Base-by-base conservation (phyloP, 2,888 invertebrate species). In the Chorisops tibialis region DNA sequence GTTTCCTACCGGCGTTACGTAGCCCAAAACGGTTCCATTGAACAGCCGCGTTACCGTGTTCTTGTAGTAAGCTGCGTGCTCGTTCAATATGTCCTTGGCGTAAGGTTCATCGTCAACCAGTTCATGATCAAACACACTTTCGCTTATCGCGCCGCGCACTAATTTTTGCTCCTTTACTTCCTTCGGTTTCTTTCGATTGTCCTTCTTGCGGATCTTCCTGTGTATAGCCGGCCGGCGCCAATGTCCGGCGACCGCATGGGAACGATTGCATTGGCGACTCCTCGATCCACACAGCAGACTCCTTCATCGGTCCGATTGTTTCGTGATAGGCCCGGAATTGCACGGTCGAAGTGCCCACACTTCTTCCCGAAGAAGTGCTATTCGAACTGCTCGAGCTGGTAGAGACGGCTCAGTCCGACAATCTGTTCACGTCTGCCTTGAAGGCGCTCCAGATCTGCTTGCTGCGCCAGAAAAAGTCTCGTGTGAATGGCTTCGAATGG, bases 271-370 rank as follows among this genome's bases (percentile, higher is more conserved):
- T 85, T 1, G 92, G 90, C 1, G 93, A 88, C 79, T 99, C 99
- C 76, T 99, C 97, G 1, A 98, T 93, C 98, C 98, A 99, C 3
- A 99, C 95, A 5, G 97, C 96, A 69, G 95, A 96, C 75, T 98
- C 98, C 75, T 98, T 97, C 68, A 96, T 86, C 0, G 97, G 96
- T 0, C 93, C 93, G 71, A 94, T 88, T 9, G 93, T 86, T 76
- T 93, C 92, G 77, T 91, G 87, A 72, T 90, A 91, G 0, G 91
- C 90, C 80, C 79, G 72, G 72, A 78, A 79, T 59, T 77, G 77
- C 3, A 76, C 74, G 0, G 77, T 79, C 0, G 77, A 78, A 1
- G 76, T 73, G 9, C 78, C 78, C n/a, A n/a, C n/a, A n/a, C n/a
- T n/a, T 14, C 82, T 85, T 62, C 81, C 88, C 0, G 88, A 90